These are phyloP conservation scores for Acholoe squamosa DNA, from an alignment of 2,888 invertebrate species.

Conservation along the genomic window DNA sequence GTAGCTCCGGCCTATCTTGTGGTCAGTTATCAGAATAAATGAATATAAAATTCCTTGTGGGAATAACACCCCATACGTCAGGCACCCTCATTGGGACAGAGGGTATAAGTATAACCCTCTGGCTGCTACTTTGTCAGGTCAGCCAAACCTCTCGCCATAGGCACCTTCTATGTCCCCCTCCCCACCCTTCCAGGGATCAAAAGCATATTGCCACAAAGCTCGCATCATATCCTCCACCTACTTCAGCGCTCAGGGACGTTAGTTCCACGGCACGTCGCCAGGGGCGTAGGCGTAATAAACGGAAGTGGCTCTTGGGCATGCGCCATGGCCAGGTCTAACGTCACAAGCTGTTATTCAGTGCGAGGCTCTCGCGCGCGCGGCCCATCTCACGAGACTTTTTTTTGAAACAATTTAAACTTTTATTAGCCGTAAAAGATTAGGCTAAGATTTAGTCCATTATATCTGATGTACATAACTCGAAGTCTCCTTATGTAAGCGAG, in stretches of 20 bases:
- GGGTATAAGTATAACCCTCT: too few relatives aligned
- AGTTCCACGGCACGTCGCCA: slow-evolving; percentile 8
- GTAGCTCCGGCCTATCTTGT: too few relatives aligned
- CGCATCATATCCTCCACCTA: neutral
- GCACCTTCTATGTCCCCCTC: neutral
- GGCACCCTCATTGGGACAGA: too few relatives aligned
- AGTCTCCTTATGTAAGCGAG: too few relatives aligned
- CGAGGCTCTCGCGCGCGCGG: neutral
- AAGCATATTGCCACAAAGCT: neutral
- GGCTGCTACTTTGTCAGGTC: too few relatives aligned
- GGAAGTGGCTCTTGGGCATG: slow-evolving; percentile 8
- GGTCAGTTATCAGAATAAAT: too few relatives aligned
- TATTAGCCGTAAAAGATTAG: too few relatives aligned
- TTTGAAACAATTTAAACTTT: too few relatives aligned
- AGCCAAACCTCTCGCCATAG: neutral
- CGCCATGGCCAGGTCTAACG: neutral
- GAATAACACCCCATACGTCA: too few relatives aligned
- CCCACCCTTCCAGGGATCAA: neutral
- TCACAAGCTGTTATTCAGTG: neutral
- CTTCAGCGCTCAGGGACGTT: neutral
- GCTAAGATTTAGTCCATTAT: too few relatives aligned
- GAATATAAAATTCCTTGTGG: too few relatives aligned
- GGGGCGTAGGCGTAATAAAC: neutral
- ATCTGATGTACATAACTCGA: too few relatives aligned
- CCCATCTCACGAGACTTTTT: neutral